Conservation (phyloP, 2,888 invertebrate genomes). For the Celastrina argiolus region DNA sequence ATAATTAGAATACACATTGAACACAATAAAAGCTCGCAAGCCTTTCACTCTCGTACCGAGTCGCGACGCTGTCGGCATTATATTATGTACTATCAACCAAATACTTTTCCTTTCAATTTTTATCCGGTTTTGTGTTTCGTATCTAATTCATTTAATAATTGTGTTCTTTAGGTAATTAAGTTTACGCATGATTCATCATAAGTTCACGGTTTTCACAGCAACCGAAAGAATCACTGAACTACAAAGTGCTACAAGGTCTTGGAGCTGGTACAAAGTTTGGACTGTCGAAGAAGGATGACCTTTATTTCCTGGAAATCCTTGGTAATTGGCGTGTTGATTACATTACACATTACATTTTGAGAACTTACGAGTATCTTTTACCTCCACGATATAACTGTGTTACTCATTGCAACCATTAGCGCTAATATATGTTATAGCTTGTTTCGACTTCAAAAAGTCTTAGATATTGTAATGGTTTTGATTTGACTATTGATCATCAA, state of each 20-base stretch:
- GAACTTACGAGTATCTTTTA: no score
- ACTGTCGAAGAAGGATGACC: not conserved
- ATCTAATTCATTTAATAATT: not conserved
- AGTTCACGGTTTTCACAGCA: not conserved
- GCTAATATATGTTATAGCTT: no score
- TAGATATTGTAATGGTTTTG: no score
- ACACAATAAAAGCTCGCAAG: constrained; percentile 15
- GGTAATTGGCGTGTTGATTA: not conserved
- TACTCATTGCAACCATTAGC: no score
- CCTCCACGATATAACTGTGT: no score
- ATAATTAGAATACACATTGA: constrained; percentile 20
- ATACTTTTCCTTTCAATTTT: constrained; percentile 21
- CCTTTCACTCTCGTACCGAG: constrained; percentile 15
- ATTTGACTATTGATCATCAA: no score
- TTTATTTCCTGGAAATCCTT: not conserved
- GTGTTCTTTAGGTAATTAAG: not conserved
- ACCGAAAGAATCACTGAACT: not conserved
- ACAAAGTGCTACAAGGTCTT: not conserved
- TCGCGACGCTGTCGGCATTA: constrained; percentile 14
- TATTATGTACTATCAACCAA: not conserved
- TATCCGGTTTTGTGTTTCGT: constrained; percentile 17
- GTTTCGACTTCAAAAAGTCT: no score
- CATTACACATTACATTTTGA: no score
- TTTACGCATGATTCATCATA: not conserved
- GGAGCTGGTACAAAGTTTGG: not conserved